Conservation (phyloP, 2,888 invertebrate species). For the Nysson spinosus region DNA sequence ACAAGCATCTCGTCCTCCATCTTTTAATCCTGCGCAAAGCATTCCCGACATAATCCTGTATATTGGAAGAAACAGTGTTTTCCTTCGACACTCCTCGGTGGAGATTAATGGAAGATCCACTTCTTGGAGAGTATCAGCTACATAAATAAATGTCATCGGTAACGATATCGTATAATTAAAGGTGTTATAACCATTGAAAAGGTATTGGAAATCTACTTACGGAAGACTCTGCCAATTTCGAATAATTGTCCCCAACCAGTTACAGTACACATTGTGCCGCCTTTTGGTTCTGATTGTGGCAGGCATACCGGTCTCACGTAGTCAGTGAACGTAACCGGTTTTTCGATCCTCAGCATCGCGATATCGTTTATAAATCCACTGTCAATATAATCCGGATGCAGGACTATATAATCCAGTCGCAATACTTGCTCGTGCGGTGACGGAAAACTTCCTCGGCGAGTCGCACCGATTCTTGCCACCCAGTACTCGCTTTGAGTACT, state of each 20-base stretch:
- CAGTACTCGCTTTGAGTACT: conserved; percentile 87
- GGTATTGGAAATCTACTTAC: conserved; percentile 79
- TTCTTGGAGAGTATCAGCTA: conserved; percentile 90
- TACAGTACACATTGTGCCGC: conserved; percentile 86
- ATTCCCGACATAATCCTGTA: conserved; percentile 89
- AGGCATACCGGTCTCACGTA: conserved; percentile 83
- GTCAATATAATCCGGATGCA: conserved; percentile 87
- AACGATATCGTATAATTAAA: no score
- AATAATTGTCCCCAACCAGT: conserved; percentile 90
- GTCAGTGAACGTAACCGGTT: conserved; percentile 81
- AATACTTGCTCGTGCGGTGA: conserved; percentile 87
- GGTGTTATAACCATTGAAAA: no score
- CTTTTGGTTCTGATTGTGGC: conserved; percentile 81
- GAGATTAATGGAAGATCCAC: conserved; percentile 89
- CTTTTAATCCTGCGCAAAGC: conserved; percentile 89
- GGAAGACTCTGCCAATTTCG: conserved; percentile 88
- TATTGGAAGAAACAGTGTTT: conserved; percentile 85
- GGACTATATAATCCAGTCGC: conserved; percentile 82
- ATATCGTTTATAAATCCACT: conserved; percentile 89
- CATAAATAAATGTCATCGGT: conserved; percentile 41
- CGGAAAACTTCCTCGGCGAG: conserved; percentile 85
- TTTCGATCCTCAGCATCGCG: conserved; percentile 82
- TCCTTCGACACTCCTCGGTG: conserved; percentile 86
- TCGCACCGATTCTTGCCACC: conserved; percentile 88
- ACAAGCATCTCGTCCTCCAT: conserved; percentile 89